Evolutionary conservation across 2,888 invertebrate genomes (phyloP).

Genomic region (Drosophila prostipennis): DNA sequence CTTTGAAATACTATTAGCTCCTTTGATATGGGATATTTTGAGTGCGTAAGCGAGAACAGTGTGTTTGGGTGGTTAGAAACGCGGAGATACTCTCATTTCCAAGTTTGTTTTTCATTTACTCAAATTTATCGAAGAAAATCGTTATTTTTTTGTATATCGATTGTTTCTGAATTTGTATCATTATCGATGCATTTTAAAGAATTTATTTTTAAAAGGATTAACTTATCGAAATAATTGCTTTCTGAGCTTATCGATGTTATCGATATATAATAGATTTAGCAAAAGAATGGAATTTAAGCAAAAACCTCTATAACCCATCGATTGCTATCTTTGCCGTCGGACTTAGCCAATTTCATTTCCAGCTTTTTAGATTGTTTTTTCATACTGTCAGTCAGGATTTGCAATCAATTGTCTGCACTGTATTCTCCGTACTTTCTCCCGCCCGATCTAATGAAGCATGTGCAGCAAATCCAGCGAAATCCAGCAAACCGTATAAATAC

Average conservation of each 20-base stretch:
- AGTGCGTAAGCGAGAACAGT: conserved; percentile 14
- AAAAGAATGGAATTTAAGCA: not conserved
- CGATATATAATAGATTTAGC: not conserved
- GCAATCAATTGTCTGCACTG: conserved; percentile 19
- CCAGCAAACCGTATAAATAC: conserved; percentile 68
- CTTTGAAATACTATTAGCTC: conserved; percentile 6
- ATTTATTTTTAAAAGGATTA: not conserved
- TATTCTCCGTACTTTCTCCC: conserved; percentile 13
- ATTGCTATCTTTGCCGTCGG: conserved; percentile 25
- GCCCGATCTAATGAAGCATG: conserved; percentile 65
- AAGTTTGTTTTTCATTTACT: too few relatives aligned
- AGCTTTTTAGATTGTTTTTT: not conserved
- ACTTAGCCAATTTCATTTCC: conserved; percentile 22
- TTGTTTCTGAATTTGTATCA: too few relatives aligned
- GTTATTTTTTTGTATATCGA: too few relatives aligned
- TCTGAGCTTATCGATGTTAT: not conserved
- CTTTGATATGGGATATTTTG: conserved; percentile 54
- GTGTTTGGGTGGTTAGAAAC: not conserved
- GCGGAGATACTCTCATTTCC: not conserved
- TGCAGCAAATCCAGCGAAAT: conserved; percentile 58
- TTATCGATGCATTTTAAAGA: too few relatives aligned
- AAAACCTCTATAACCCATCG: not conserved
- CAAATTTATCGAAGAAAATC: too few relatives aligned
- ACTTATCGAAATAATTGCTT: not conserved
- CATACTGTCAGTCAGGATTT: conserved; percentile 38